A percentile compares a stretch with the other conserved stretches of the same genome.
Evolutionary conservation across 2,113 vertebrate species (phyloP).

Genomic region (Puntigrus tetrazona): DNA sequence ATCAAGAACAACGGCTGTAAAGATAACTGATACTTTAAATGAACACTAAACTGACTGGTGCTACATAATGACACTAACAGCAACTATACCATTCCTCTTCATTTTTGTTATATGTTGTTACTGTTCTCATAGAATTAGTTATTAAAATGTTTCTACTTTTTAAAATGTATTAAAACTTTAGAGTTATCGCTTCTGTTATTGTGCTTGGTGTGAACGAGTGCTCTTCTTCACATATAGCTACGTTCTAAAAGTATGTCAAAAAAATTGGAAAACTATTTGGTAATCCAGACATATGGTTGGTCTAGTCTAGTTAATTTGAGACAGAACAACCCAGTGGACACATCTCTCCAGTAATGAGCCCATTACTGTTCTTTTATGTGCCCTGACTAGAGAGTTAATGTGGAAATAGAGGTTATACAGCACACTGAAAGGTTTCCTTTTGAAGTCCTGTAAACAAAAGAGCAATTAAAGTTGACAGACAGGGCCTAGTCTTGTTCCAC

Average conservation of each 20-base stretch:
- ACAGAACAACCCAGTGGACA: conserved; percentile 50
- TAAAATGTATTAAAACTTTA: no score
- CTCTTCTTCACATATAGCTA: background rate
- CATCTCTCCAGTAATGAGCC: conserved; percentile 57
- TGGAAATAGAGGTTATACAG: conserved; percentile 35
- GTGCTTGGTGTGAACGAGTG: background rate
- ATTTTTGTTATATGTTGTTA: background rate
- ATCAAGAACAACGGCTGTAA: background rate
- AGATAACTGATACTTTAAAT: background rate
- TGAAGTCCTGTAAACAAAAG: conserved; percentile 40
- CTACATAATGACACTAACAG: background rate
- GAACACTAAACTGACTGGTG: background rate
- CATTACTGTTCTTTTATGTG: conserved; percentile 49
- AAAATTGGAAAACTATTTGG: background rate
- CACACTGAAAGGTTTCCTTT: conserved; percentile 29
- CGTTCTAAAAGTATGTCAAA: background rate
- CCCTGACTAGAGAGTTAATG: conserved; percentile 52
- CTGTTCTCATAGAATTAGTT: no score
- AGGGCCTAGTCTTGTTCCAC: background rate
- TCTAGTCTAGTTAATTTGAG: conserved; percentile 60
- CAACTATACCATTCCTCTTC: background rate
- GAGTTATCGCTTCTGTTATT: background rate
- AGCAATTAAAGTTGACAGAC: conserved; percentile 27
- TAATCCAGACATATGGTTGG: conserved; percentile 44
- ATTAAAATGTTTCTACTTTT: no score